Evolutionary conservation across 2,888 invertebrate genomes (phyloP).

Genomic region (Leptura quadrifasciata): DNA sequence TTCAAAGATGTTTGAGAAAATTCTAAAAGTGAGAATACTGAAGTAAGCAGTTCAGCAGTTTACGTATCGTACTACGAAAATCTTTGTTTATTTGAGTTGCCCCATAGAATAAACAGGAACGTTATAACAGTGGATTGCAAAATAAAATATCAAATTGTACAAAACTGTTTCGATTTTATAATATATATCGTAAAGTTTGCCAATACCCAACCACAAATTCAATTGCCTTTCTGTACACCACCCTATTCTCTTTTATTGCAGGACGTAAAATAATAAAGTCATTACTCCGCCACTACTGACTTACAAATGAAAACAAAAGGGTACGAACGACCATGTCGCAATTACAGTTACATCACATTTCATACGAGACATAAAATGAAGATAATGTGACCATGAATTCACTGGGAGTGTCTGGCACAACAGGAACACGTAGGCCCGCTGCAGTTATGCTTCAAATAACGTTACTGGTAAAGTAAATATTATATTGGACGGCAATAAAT

Average conservation of each 20-base stretch:
- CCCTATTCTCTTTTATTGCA: slow-evolving; percentile 9
- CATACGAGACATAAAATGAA: slow-evolving; percentile 52
- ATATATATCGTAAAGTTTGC: too few relatives aligned
- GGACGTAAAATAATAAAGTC: slow-evolving; percentile 43
- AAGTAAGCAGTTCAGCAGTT: too few relatives aligned
- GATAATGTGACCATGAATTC: slow-evolving; percentile 55
- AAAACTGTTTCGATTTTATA: neutral
- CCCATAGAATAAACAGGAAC: too few relatives aligned
- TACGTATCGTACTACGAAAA: too few relatives aligned
- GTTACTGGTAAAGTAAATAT: slow-evolving; percentile 44
- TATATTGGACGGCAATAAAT: slow-evolving; percentile 50
- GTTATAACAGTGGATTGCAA: too few relatives aligned
- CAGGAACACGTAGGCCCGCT: slow-evolving; percentile 48
- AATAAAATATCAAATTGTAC: too few relatives aligned
- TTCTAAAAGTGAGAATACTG: too few relatives aligned
- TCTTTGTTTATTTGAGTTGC: too few relatives aligned
- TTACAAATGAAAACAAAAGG: slow-evolving; percentile 50
- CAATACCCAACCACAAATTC: neutral
- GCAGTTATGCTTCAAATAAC: slow-evolving; percentile 41
- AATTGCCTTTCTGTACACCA: neutral
- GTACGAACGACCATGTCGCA: slow-evolving; percentile 50
- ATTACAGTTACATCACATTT: slow-evolving; percentile 55
- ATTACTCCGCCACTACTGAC: slow-evolving; percentile 44
- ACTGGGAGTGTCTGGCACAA: slow-evolving; percentile 52
- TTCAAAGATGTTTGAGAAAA: too few relatives aligned